Base-by-base conservation (phyloP, 2,888 invertebrate species). In the Anorthoa munda region DNA sequence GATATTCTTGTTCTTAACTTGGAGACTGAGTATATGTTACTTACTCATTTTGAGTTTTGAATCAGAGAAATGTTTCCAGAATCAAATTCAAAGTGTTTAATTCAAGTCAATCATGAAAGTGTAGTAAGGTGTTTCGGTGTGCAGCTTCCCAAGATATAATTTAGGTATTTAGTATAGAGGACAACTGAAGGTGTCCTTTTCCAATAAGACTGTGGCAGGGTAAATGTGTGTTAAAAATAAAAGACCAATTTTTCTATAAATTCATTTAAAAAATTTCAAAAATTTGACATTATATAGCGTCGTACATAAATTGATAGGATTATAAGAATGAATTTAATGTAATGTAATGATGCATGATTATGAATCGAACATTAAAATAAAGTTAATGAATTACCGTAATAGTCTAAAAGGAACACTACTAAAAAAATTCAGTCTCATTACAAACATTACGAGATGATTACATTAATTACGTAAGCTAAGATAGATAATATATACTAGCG, bases 261-360 rank as follows among this genome's bases (percentile, higher is more conserved):
- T 94, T 95, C 95, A 95, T 95, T 95, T 95, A 95, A 81, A 96
- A 96, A 96, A 93, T 95, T 95, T 95, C 94, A 95, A 96, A 96
- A 96, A 96, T 94, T 93, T 94, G 96, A 96, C 96, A 93, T 94
- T 94, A 95, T 96, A 96, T 95, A 95, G 95, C 95, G 95, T 96
- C 95, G 94, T 93, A 94, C 94, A 94, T 94, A 94, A 90, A 93
- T 95, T 94, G 93, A 95, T 95, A 94, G 93, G 94, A 93, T 93
- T 94, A 95, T 89, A 94, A 93, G 93, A 94, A 94, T 94, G 92
- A 93, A 94, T 94, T 93, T 94, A 75, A 75, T 72, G 71, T 72
- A 69, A 71, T 74, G 74, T 75, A 80, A 77, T 77, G 75, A 77
- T 77, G 77, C 45, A 80, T 80, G 77, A 93, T 94, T 89, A 92